A percentile compares a stretch with the other conserved stretches of the same genome.
Evolutionary conservation across 1,140 invertebrate genomes (phyloP).

Genomic region (Tigriopus japonicus): DNA sequence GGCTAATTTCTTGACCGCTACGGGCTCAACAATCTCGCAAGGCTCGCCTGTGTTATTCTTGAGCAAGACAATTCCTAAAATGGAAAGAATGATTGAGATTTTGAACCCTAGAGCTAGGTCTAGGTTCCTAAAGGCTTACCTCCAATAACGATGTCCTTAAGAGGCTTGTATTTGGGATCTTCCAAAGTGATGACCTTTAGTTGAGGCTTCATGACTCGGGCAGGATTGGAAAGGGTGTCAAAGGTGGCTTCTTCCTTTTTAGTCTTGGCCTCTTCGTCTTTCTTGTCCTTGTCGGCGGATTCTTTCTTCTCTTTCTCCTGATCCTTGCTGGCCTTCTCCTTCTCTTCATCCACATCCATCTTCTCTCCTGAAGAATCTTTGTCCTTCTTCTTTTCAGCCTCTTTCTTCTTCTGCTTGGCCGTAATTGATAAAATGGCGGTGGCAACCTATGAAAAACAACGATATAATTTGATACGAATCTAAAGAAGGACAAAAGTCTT

Average conservation of each 20-base stretch:
- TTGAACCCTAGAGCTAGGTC: too few relatives aligned
- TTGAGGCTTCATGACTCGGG: constrained; percentile 78
- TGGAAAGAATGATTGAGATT: too few relatives aligned
- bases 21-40: constrained; percentile 74
- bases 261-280: constrained; percentile 35
- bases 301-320: constrained; percentile 33
- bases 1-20: constrained; percentile 38
- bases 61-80: constrained; percentile 69
- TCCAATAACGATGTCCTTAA: constrained; percentile 82
- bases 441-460: constrained; percentile 45
- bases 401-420: constrained; percentile 56
- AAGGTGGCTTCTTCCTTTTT: constrained; percentile 50
- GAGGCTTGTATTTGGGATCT: constrained; percentile 39
- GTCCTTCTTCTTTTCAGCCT: constrained; percentile 38
- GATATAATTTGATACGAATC: constrained; percentile 25
- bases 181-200: constrained; percentile 48
- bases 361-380: constrained; percentile 34
- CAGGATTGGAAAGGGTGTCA: constrained; percentile 84
- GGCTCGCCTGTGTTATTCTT: constrained; percentile 53
- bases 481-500: too few relatives aligned
- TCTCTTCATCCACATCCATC: constrained; percentile 21
- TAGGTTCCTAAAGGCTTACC: constrained; percentile 36
- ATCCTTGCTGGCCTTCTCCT: constrained; percentile 27
- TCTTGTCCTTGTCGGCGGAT: constrained; percentile 30
- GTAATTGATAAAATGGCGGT: constrained; percentile 95